These are phyloP conservation scores for Morelia viridis DNA, from an alignment of 2,797 vertebrate genomes.

Conservation along the genomic window DNA sequence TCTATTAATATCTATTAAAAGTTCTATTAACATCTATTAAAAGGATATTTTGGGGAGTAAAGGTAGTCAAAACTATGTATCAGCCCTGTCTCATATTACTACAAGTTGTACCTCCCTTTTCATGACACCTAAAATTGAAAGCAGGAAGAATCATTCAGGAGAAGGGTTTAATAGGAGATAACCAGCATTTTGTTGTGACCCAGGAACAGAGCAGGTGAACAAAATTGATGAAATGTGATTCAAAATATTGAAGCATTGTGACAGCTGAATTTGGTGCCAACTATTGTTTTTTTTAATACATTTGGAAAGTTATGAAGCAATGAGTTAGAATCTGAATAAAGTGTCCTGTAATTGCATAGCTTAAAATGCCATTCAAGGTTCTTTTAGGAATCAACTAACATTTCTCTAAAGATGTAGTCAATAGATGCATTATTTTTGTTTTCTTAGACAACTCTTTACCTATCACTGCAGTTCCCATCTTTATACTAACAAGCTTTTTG, in stretches of 20 bases:
- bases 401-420: not conserved
- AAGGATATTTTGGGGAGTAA: not conserved
- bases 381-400: not conserved
- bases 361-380: not conserved
- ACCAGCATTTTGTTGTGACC: not conserved
- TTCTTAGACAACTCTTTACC: not conserved
- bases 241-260: not conserved
- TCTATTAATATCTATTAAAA: not conserved
- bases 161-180: not conserved
- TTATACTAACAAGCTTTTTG: not conserved
- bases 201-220: not conserved
- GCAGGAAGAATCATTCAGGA: not conserved
- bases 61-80: not conserved
- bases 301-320: not conserved
- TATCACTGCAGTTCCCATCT: not conserved
- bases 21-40: not conserved
- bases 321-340: not conserved
- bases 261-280: not conserved
- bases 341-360: not conserved
- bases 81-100: not conserved
- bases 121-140: not conserved
- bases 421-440: not conserved
- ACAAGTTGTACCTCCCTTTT: not conserved
- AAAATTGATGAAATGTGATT: not conserved
- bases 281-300: not conserved